Evolutionary conservation across 2,888 invertebrate genomes (phyloP), one percentile per base, ranked within the genome.

Genomic region (Caenorhabditis wallacei): DNA sequence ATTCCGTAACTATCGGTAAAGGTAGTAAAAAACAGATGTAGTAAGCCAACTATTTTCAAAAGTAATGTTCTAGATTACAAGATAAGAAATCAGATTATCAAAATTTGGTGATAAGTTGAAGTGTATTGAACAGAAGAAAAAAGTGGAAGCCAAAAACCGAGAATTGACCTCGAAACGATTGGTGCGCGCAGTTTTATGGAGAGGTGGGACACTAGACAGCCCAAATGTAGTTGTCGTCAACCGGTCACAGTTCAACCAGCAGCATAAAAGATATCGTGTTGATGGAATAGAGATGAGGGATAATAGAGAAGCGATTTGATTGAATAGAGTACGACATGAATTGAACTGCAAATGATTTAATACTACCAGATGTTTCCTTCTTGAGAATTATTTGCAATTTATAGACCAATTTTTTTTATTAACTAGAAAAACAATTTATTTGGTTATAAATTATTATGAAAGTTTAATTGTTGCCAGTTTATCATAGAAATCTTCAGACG

Each of bases 161-260:
- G 75, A 81, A 81, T 70, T 81, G 81, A 81, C 75, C 81, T 81
- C 81, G 70, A 81, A 75, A 69, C 61, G 64, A 54, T 53, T 72
- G 72, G 56, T 74, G 74, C 74, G 74, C 53, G 37, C 48, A 18
- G 51, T 64, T 61, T 43, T 43, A n/a, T 26, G 48, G 46, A 46
- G 63, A 46, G 63, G 26, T 48, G 64, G 51, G 64, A 64, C 48
- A 64, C 8, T 51, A 53, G 66, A 26, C 51, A 64, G 64, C 51
- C 51, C 72, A 53, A 72, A 64, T 74, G 72, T 30, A 30, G 30
- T 46, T 13, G 24, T 61, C 56, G 43, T 56, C 74, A 74, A 74
- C 74, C 74, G 74, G 74, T 74, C 74, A 74, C 64, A 74, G 57
- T 30, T 8, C 56, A 57, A 35, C 46, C 70, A 70, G 48, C 57